Base-by-base conservation (phyloP, 2,888 invertebrate species). In the Cheilosia impressa region DNA sequence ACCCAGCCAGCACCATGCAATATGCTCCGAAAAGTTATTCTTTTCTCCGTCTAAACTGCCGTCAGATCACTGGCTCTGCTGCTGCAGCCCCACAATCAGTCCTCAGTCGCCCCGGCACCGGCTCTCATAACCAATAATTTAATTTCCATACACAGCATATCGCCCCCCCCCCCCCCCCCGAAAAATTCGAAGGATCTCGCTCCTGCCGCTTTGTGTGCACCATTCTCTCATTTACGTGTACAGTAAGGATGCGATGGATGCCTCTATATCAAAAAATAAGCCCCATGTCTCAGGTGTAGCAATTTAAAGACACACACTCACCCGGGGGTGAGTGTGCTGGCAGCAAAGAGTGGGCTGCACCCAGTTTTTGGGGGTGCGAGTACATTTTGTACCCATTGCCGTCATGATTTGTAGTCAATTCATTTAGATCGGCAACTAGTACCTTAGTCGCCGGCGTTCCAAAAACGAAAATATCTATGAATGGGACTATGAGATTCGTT, bases 401-500 rank as follows among this genome's bases (percentile, higher is more conserved):
- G 69, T 82, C 87, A 82, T 87, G 87, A 87, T 87, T 87, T 87
- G 87, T 87, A 87, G 87, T 87, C 87, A 87, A 87, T 87, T 87
- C 87, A 87, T 87, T 87, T 87, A 87, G 87, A 87, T 87, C 87
- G 87, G 87, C 82, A 82, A 82, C 85, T 85, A 87, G 77, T 87
- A 81, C 81, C 62, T 60, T 62, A 47, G 66, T 17, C 19, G 22
- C 27, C 57, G 24, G 27, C 71, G 19, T 53, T 31, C 62, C 13
- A 13, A 13, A 57, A 62, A 58, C 65, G 78, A 81, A 77, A 78
- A 75, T 65, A 87, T 73, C 81, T 73, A 78, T 78, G 82, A 78
- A 87, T 81, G 87, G 81, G 81, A 78, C 87, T 82, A 82, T 65
- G 82, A 75, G 87, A 87, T 87, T 87, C 87, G 50, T 82, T 77